A percentile compares a stretch with the other conserved stretches of the same genome.
Evolutionary conservation across 1,140 invertebrate species (phyloP).

Genomic region (Psix sp.): DNA sequence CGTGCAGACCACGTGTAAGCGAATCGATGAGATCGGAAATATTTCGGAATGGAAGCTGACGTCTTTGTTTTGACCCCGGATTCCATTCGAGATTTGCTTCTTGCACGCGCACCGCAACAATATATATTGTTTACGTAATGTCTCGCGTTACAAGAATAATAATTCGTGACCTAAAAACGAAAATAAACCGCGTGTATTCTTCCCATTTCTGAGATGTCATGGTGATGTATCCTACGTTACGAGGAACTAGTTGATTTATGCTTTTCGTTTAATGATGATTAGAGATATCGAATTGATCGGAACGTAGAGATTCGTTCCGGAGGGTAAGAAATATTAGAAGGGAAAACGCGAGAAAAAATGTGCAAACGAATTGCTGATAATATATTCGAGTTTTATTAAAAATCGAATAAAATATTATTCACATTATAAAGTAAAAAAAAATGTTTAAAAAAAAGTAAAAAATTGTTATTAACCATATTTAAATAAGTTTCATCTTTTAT

Average conservation of each 20-base stretch:
- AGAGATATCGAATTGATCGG: no score
- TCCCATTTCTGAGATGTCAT: constrained; percentile 8
- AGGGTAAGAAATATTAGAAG: no score
- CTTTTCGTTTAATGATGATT: constrained; percentile 19
- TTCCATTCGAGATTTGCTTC: constrained; percentile 42
- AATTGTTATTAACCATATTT: no score
- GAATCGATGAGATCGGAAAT: constrained; percentile 52
- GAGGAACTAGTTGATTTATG: constrained; percentile 8
- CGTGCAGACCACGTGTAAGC: constrained; percentile 51
- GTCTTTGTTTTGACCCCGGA: constrained; percentile 53
- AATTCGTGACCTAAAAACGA: constrained; percentile 43
- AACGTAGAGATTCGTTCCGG: no score
- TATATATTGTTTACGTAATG: constrained; percentile 46
- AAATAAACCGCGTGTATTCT: constrained; percentile 35
- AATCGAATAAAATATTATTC: no score
- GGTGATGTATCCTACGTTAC: background rate
- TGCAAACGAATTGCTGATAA: no score
- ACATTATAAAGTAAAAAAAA: no score
- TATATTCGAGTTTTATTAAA: no score
- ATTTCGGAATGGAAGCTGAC: constrained; percentile 38
- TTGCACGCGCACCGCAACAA: constrained; percentile 1
- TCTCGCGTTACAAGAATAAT: constrained; percentile 31
- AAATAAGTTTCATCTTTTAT: no score
- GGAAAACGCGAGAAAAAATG: no score
- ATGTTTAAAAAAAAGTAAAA: no score